These are phyloP conservation scores for Todiramphus saurophagus DNA, from an alignment of 2,113 vertebrate genomes.

Conservation along the genomic window DNA sequence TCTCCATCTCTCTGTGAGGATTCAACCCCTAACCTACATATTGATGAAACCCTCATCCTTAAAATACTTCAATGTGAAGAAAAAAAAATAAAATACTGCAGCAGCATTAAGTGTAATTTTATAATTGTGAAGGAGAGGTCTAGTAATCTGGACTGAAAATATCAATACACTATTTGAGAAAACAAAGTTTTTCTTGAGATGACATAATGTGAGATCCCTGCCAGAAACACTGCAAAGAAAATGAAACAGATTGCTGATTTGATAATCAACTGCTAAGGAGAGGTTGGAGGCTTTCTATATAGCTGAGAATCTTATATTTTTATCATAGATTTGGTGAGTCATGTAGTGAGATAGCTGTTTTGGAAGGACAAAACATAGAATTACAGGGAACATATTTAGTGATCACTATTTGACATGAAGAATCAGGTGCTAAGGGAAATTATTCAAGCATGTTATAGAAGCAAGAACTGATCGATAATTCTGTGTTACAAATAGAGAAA, in stretches of 20 bases:
- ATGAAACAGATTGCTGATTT: conserved; percentile 35
- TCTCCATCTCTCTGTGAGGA: not conserved
- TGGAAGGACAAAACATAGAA: conserved; percentile 5
- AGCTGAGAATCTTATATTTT: conserved; percentile 18
- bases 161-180: not conserved
- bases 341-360: conserved; percentile 3
- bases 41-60: not conserved
- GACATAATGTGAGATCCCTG: not conserved
- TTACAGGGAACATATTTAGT: not conserved
- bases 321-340: conserved; percentile 21
- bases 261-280: conserved; percentile 14
- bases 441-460: not conserved
- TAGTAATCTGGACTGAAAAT: not conserved
- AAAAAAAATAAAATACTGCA: not conserved
- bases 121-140: not conserved
- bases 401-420: not conserved
- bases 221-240: not conserved
- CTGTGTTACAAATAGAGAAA: not conserved
- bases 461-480: not conserved
- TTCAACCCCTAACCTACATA: conserved; percentile 9
- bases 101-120: not conserved
- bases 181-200: not conserved
- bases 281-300: not conserved
- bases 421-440: not conserved
- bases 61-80: not conserved